Percentiles rank a stretch among this genome's conserved stretches.
These are phyloP conservation scores for Oreochromis tanganicae DNA, from an alignment of 2,113 vertebrate species.

Conservation along the genomic window DNA sequence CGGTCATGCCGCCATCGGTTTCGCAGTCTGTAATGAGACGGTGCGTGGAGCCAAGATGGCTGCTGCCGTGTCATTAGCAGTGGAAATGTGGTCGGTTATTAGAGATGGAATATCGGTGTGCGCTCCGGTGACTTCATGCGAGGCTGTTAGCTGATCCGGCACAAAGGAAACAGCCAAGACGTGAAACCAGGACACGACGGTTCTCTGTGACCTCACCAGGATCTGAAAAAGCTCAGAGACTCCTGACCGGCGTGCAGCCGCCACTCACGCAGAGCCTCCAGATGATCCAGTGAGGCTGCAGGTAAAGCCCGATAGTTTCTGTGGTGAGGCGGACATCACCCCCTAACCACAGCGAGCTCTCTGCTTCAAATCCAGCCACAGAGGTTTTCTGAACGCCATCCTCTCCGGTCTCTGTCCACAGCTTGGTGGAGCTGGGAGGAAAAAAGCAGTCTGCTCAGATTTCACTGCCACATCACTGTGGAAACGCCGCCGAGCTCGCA, in stretches of 20 bases:
- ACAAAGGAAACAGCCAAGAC: background rate
- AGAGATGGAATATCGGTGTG: constrained; percentile 42
- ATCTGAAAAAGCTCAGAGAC: background rate
- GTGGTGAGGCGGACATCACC: background rate
- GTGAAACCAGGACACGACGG: background rate
- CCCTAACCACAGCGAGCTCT: background rate
- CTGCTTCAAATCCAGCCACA: background rate
- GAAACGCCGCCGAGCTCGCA: background rate
- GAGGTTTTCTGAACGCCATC: background rate
- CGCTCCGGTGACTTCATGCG: constrained; percentile 7
- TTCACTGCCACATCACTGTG: background rate
- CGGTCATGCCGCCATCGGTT: background rate
- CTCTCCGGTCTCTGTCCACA: background rate
- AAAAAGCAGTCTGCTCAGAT: background rate
- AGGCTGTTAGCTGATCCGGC: background rate
- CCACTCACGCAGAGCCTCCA: background rate
- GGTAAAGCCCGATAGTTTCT: background rate
- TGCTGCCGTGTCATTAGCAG: constrained; percentile 41
- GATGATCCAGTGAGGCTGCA: background rate
- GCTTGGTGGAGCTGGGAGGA: background rate
- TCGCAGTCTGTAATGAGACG: constrained; percentile 45
- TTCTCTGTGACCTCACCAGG: background rate
- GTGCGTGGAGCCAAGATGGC: constrained; percentile 34
- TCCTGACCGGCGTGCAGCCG: background rate
- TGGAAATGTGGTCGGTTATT: constrained; percentile 56